Conservation (phyloP, 2,888 invertebrate genomes). For the Drosophila leonis region DNA sequence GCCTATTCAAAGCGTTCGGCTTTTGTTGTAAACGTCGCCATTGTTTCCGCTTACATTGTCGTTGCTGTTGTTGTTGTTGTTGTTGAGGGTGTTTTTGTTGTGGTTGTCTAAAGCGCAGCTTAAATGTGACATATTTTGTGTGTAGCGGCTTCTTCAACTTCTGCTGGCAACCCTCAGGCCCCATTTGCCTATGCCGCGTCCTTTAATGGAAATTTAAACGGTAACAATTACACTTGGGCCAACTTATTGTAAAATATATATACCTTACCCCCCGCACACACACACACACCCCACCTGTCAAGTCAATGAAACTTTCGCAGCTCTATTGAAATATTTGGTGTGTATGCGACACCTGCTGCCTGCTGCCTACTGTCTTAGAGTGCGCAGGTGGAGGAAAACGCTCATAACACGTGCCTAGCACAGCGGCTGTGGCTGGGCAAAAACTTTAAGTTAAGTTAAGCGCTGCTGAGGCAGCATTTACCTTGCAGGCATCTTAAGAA, state of each 20-base stretch:
- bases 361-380: not conserved
- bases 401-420: slow-evolving; percentile 52
- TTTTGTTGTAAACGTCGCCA: slow-evolving; percentile 61
- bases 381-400: not conserved
- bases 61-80: slow-evolving; percentile 18
- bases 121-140: slow-evolving; percentile 75
- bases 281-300: slow-evolving; percentile 52
- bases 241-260: slow-evolving; percentile 43
- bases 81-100: slow-evolving; percentile 4
- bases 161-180: slow-evolving; percentile 27
- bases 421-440: slow-evolving; percentile 31
- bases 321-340: slow-evolving; percentile 65
- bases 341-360: slow-evolving; percentile 63
- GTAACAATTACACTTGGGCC: slow-evolving; percentile 75
- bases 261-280: not conserved
- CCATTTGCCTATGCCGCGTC: slow-evolving; percentile 60
- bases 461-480: slow-evolving; percentile 25
- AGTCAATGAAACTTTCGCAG: slow-evolving; percentile 72
- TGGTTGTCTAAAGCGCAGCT: slow-evolving; percentile 59
- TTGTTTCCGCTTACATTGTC: slow-evolving; percentile 49
- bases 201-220: slow-evolving; percentile 80
- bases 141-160: slow-evolving; percentile 24
- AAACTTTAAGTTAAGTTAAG: slow-evolving; percentile 51
- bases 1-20: slow-evolving; percentile 60
- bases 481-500: slow-evolving; percentile 58